Conservation (phyloP, 1,140 invertebrate genomes). For the Camponotus floridanus region DNA sequence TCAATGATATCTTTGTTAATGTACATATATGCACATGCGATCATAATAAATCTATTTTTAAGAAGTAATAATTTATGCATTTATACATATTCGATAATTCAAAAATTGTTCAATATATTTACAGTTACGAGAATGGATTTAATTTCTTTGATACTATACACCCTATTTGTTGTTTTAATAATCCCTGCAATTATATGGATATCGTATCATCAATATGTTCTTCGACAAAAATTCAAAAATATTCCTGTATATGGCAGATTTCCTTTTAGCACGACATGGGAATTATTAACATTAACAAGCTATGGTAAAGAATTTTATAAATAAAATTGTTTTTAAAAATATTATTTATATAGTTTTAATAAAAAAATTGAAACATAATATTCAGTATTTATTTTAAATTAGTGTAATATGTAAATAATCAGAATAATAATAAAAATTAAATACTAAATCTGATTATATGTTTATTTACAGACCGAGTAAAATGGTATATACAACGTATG, state of each 20-base stretch:
- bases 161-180: slow-evolving; percentile 12
- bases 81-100: no score
- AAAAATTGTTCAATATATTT: neutral
- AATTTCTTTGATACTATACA: slow-evolving; percentile 18
- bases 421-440: neutral
- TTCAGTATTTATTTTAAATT: slow-evolving; percentile 23
- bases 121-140: slow-evolving; percentile 35
- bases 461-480: slow-evolving; percentile 66
- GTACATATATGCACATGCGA: no score
- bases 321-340: neutral
- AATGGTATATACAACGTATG: slow-evolving; percentile 63
- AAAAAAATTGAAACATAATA: neutral
- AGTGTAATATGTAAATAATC: neutral
- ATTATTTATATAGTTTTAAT: neutral
- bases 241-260: slow-evolving; percentile 56
- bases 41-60: neutral
- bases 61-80: neutral
- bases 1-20: no score
- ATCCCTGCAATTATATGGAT: slow-evolving; percentile 7
- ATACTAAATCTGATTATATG: neutral
- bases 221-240: slow-evolving; percentile 60
- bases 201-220: slow-evolving; percentile 43
- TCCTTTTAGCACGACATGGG: slow-evolving; percentile 65
- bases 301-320: slow-evolving; percentile 83
- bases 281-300: slow-evolving; percentile 27